phyloP scores from a whole-genome alignment of 2,113 vertebrate genomes.

The Sinocyclocheilus rhinocerous region DNA sequence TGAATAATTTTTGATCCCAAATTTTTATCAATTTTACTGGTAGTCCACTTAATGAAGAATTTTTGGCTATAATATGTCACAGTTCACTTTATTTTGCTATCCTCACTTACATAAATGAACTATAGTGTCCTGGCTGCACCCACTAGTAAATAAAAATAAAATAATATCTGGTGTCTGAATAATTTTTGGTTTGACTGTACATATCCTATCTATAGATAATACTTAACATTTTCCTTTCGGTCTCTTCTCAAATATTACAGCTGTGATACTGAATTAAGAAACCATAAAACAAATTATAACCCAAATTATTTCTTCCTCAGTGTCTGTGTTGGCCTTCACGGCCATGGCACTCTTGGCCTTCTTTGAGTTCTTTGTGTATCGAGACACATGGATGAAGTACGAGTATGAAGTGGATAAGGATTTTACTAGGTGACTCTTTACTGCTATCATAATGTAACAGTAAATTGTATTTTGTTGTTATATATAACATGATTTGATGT shows the following conservation, averaged over 20 bases:
- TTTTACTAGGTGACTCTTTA: constrained; percentile 85
- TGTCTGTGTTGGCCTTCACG: constrained; percentile 93
- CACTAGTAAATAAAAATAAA: no score
- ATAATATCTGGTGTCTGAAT: no score
- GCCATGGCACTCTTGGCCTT: constrained; percentile 89
- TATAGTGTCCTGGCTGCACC: no score
- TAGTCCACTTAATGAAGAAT: no score
- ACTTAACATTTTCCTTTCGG: neutral
- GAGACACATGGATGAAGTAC: constrained; percentile 96
- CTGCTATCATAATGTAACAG: neutral
- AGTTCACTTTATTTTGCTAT: no score
- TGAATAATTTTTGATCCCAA: no score
- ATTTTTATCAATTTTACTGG: no score
- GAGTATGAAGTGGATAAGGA: constrained; percentile 99
- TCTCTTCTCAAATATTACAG: neutral
- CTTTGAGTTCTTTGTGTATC: constrained; percentile 96
- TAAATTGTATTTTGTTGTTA: neutral
- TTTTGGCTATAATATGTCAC: no score
- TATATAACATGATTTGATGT: neutral
- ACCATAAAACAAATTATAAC: neutral
- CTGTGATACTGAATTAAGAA: neutral
- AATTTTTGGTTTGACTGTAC: no score
- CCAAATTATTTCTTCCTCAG: constrained; percentile 66
- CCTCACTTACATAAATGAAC: no score
- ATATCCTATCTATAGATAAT: neutral